phyloP scores from a whole-genome alignment of 1,140 invertebrate species.

The Eufriesea mexicana region DNA sequence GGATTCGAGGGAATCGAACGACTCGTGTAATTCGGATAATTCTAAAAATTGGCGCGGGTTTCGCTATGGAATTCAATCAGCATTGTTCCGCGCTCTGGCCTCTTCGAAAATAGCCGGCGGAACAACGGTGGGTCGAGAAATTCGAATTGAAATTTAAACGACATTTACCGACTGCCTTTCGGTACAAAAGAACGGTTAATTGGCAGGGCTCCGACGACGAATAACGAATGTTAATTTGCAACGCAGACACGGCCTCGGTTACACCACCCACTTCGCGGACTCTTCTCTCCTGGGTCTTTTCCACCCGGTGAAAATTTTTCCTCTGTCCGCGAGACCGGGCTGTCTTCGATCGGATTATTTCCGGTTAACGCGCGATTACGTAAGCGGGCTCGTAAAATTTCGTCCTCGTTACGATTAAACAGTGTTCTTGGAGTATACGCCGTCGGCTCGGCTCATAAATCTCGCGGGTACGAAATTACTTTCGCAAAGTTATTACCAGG shows the following conservation, averaged over 20 bases:
- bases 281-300: too few species aligned
- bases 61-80: constrained; percentile 16
- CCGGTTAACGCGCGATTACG: background rate
- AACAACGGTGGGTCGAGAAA: background rate
- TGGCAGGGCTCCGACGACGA: background rate
- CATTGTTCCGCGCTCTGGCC: background rate
- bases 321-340: too few species aligned
- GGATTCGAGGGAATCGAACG: too few species aligned
- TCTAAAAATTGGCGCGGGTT: background rate
- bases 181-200: constrained; percentile 15
- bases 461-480: constrained; percentile 31
- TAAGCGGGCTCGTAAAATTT: background rate
- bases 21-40: too few species aligned
- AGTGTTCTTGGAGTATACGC: background rate
- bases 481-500: background rate
- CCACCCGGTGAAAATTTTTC: background rate
- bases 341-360: background rate
- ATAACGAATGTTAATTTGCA: constrained; percentile 29
- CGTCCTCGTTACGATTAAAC: background rate
- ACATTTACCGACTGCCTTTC: background rate
- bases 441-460: background rate
- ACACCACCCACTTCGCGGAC: too few species aligned
- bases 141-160: constrained; percentile 28
- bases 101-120: background rate
- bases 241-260: background rate